These are phyloP conservation scores for Eulemur macaco DNA, from an alignment of 2,113 vertebrate species.

Conservation along the genomic window DNA sequence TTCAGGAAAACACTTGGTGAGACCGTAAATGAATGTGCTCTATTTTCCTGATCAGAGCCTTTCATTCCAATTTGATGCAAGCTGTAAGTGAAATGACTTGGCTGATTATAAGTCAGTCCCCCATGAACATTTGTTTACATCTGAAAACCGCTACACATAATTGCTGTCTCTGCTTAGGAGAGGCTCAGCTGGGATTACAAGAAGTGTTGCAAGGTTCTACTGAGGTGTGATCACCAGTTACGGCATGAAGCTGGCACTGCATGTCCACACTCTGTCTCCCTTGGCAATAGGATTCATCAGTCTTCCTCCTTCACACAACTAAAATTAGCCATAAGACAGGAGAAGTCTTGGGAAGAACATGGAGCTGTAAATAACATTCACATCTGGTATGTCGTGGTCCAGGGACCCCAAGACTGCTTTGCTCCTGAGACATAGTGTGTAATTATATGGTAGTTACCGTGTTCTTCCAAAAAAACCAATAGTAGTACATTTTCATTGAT, in stretches of 20 bases:
- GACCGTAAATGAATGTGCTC: constrained; percentile 56
- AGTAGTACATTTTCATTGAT: not conserved
- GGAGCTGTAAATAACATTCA: constrained; percentile 2
- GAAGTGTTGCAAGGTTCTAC: constrained; percentile 62
- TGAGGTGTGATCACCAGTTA: constrained; percentile 65
- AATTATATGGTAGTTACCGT: not conserved
- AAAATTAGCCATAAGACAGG: constrained; percentile 11
- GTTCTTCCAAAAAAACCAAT: not conserved
- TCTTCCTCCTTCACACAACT: not conserved
- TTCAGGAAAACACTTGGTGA: constrained; percentile 47
- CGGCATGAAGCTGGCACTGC: constrained; percentile 16
- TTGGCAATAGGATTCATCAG: constrained; percentile 41
- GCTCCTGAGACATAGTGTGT: not conserved
- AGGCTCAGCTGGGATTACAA: constrained; percentile 66
- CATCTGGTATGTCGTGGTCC: not conserved
- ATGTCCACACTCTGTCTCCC: constrained; percentile 47
- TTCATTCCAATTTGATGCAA: constrained; percentile 53
- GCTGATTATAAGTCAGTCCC: constrained; percentile 42
- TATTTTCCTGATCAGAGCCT: not conserved
- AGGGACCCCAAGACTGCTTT: not conserved
- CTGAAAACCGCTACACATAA: constrained; percentile 46
- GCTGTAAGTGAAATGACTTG: constrained; percentile 36
- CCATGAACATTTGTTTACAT: constrained; percentile 60
- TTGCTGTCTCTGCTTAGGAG: constrained; percentile 65
- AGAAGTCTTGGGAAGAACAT: not conserved